Conservation (phyloP, 1,140 invertebrate species). For the Aphelinus atriplicis region DNA sequence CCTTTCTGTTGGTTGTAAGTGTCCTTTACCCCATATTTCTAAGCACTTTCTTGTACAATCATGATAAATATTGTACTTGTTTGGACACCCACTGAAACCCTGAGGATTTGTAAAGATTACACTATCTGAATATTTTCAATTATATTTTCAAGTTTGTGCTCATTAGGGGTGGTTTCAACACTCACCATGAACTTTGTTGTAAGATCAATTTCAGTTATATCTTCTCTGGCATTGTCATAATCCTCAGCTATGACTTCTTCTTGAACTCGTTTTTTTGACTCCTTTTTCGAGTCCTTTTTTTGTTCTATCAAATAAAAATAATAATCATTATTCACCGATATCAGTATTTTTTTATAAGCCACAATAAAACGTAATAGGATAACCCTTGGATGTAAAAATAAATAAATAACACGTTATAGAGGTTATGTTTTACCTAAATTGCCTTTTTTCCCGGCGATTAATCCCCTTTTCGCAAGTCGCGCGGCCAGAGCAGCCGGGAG, state of each 20-base stretch:
- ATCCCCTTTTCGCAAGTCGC: conserved; percentile 85
- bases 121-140: neutral
- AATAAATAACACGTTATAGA: neutral
- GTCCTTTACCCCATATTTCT: conserved; percentile 85
- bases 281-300: conserved; percentile 48
- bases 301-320: conserved; percentile 19
- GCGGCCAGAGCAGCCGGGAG: conserved; percentile 87
- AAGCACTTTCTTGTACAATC: conserved; percentile 90
- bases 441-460: conserved; percentile 68
- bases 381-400: conserved; percentile 2
- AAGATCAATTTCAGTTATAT: conserved; percentile 60
- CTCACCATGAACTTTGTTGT: conserved; percentile 63
- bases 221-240: conserved; percentile 74
- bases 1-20: conserved; percentile 74
- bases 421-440: conserved; percentile 43
- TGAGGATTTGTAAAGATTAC: conserved; percentile 44
- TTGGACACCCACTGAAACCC: conserved; percentile 88
- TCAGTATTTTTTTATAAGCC: conserved; percentile 11
- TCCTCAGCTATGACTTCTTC: conserved; percentile 91
- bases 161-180: conserved; percentile 7
- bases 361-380: neutral
- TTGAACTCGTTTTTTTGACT: conserved; percentile 66
- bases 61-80: conserved; percentile 96
- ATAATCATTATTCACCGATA: neutral
- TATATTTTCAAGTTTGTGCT: neutral